A percentile compares a stretch with the other conserved stretches of the same genome.
These are phyloP conservation scores for Tringa solitaria DNA, from an alignment of 2,113 vertebrate species.

Conservation along the genomic window DNA sequence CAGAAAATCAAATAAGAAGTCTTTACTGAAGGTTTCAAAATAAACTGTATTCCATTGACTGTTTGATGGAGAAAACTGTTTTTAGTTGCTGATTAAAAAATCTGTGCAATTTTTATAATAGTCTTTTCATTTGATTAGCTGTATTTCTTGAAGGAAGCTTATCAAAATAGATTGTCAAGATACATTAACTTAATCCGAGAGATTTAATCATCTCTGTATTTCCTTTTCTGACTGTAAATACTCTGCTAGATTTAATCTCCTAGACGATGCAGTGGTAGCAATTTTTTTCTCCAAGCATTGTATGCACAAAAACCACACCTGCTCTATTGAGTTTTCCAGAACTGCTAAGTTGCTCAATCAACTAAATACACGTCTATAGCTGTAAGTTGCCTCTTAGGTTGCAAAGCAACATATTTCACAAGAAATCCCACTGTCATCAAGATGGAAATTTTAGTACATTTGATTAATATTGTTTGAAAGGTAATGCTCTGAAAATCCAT, in stretches of 20 bases:
- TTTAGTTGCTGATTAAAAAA: neutral
- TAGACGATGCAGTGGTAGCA: neutral
- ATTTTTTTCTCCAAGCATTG: neutral
- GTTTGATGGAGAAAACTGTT: neutral
- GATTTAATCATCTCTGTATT: neutral
- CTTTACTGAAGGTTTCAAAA: neutral
- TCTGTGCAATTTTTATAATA: neutral
- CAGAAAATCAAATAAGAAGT: neutral
- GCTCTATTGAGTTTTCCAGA: neutral
- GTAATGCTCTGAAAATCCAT: neutral
- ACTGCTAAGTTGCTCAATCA: neutral
- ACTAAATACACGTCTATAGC: neutral
- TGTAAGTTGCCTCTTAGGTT: neutral
- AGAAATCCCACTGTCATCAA: neutral
- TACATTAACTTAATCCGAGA: neutral
- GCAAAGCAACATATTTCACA: neutral
- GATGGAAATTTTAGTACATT: neutral
- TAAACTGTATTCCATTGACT: neutral
- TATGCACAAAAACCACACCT: fast-evolving
- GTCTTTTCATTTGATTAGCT: neutral
- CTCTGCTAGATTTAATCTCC: neutral
- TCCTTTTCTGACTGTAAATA: neutral
- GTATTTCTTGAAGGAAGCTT: neutral
- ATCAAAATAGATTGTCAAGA: neutral
- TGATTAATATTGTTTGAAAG: neutral